Evolutionary conservation across 2,797 vertebrate genomes (phyloP).

Genomic region (Spinibarbus caldwelli): DNA sequence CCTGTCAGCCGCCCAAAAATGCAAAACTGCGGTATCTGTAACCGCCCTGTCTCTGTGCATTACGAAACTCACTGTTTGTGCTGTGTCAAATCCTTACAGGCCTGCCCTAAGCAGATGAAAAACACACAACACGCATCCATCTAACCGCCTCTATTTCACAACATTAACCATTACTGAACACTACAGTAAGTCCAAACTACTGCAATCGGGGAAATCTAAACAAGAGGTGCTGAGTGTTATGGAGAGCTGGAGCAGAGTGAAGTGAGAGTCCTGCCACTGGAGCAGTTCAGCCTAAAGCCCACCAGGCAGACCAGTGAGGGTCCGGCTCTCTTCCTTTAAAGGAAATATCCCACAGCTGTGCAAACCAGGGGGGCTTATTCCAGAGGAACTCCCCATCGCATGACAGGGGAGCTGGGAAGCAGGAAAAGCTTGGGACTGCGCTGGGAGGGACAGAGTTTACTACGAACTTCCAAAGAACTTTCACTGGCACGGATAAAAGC

Average conservation of each 20-base stretch:
- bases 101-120: background rate
- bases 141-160: slow-evolving; percentile 4
- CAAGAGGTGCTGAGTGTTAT: background rate
- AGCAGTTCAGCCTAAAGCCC: slow-evolving; percentile 20
- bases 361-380: slow-evolving; percentile 73
- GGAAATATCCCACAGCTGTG: slow-evolving; percentile 81
- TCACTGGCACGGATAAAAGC: background rate
- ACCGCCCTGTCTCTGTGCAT: background rate
- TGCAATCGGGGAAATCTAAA: slow-evolving; percentile 1
- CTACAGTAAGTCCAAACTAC: background rate
- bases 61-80: slow-evolving; percentile 27
- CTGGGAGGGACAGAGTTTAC: slow-evolving; percentile 6
- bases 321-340: slow-evolving; percentile 79
- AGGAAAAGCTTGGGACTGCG: slow-evolving; percentile 57
- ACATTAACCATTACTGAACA: background rate
- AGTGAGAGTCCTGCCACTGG: background rate
- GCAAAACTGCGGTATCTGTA: slow-evolving; percentile 3
- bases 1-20: slow-evolving; percentile 24
- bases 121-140: background rate
- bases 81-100: slow-evolving; percentile 7
- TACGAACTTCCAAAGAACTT: background rate
- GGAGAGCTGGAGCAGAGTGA: background rate
- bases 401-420: slow-evolving; percentile 55
- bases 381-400: slow-evolving; percentile 68
- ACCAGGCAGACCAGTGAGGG: slow-evolving; percentile 50